phyloP scores from a whole-genome alignment of 2,888 invertebrate species.

The Drosophila kambysellisi region DNA sequence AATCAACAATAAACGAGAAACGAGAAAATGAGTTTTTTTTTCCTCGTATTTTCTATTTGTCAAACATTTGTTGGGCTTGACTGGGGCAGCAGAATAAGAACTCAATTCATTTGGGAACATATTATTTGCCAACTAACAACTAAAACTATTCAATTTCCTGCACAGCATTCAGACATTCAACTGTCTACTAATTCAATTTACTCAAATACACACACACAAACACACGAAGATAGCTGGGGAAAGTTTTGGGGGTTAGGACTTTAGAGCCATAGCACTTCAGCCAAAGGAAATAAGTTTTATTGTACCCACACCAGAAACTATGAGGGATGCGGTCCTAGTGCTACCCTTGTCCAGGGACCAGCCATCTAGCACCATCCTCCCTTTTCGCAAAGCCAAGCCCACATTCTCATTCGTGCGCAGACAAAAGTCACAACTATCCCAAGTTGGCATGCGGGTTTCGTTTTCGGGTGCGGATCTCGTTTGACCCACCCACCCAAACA shows the following conservation, averaged over 20 bases:
- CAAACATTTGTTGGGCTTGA: constrained; percentile 18
- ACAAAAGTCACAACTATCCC: constrained; percentile 79
- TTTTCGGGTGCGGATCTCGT: constrained; percentile 34
- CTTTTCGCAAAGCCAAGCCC: constrained; percentile 56
- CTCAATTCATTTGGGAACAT: constrained; percentile 32
- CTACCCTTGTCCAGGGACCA: constrained; percentile 39
- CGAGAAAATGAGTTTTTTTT: constrained; percentile 56
- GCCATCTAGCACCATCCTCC: constrained; percentile 12
- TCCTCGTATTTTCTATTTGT: constrained; percentile 6
- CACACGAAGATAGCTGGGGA: constrained; percentile 4
- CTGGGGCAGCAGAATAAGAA: constrained; percentile 9
- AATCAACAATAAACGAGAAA: constrained; percentile 54
- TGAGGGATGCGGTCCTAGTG: constrained; percentile 26
- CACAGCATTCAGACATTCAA: constrained; percentile 25
- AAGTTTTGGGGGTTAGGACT: constrained; percentile 9
- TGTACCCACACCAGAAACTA: constrained; percentile 45
- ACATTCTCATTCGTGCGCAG: constrained; percentile 63
- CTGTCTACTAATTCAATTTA: constrained; percentile 67
- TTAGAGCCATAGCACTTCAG: constrained; percentile 6
- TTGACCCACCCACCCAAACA: constrained; percentile 24
- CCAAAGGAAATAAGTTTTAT: constrained; percentile 62
- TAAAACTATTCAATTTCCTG: constrained; percentile 77
- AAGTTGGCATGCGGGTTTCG: constrained; percentile 69
- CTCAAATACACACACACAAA: constrained; percentile 19
- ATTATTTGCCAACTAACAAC: constrained; percentile 71